These are phyloP conservation scores for Synanthedon vespiformis DNA, from an alignment of 2,888 invertebrate genomes.

Conservation along the genomic window DNA sequence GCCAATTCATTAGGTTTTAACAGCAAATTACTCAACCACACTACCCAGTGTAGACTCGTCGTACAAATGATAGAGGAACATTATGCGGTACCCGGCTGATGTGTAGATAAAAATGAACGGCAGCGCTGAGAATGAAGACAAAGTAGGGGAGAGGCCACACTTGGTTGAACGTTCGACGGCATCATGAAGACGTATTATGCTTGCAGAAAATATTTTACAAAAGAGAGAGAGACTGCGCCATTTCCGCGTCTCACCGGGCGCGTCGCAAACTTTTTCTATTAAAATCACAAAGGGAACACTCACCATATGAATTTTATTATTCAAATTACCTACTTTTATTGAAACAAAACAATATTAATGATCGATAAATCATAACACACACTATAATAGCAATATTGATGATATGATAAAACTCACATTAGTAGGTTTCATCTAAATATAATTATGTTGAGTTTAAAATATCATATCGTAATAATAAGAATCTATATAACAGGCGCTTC, in stretches of 20 bases:
- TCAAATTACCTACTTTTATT: constrained; percentile 5
- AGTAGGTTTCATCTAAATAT: no score
- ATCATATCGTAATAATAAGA: no score
- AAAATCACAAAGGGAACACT: constrained; percentile 2
- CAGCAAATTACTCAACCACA: no score
- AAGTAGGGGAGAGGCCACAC: constrained; percentile 20
- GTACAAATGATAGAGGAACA: neutral
- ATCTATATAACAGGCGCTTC: no score
- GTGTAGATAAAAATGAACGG: neutral
- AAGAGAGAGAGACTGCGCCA: constrained; percentile 1
- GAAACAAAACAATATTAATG: no score
- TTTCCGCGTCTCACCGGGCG: neutral
- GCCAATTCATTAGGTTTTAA: no score
- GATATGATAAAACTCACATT: no score
- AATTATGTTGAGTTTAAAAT: no score
- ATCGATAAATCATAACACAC: no score
- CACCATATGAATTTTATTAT: constrained; percentile 8
- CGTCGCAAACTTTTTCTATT: constrained; percentile 4
- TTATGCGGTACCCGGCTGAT: neutral
- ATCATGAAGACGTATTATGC: constrained; percentile 36
- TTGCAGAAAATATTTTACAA: constrained; percentile 20
- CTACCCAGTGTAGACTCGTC: no score
- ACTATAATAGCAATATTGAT: no score
- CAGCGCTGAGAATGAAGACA: constrained; percentile 20
- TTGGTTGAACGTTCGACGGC: constrained; percentile 22